phyloP scores from a whole-genome alignment of 2,888 invertebrate species.

The Agrypnus murinus region DNA sequence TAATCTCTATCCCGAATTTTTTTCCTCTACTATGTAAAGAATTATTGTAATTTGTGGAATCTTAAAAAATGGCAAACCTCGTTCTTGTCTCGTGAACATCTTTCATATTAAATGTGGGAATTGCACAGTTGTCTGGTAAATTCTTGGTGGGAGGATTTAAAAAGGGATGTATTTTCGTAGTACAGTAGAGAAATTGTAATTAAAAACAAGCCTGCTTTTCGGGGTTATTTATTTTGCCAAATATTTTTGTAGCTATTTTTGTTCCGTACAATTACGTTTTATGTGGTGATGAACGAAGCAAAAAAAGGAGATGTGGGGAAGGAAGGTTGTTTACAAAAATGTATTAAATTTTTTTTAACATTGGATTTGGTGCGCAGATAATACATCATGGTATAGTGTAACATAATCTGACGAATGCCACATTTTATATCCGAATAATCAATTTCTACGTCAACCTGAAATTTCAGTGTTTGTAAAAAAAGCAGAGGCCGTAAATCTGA shows the following conservation, averaged over 20 bases:
- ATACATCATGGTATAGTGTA: slow-evolving; percentile 14
- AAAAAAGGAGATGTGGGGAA: too few species aligned
- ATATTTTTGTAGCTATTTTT: too few species aligned
- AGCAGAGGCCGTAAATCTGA: background rate
- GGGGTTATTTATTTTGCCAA: too few species aligned
- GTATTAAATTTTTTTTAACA: background rate
- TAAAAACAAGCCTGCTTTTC: background rate
- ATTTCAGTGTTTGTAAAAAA: background rate
- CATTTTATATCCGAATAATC: slow-evolving; percentile 1
- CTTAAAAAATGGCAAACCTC: slow-evolving; percentile 22
- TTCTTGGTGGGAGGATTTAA: too few species aligned
- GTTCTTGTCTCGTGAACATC: slow-evolving; percentile 24
- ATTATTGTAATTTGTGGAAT: slow-evolving; percentile 34
- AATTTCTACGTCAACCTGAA: background rate
- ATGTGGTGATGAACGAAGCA: too few species aligned
- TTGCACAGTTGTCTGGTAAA: background rate
- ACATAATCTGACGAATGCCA: slow-evolving; percentile 7
- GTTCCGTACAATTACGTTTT: too few species aligned
- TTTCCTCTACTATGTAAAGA: slow-evolving; percentile 29
- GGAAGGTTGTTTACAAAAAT: too few species aligned
- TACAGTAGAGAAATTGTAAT: background rate
- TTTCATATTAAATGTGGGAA: slow-evolving; percentile 21
- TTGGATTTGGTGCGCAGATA: slow-evolving; percentile 7
- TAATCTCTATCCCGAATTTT: slow-evolving; percentile 36
- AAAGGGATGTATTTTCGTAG: background rate